phyloP scores from a whole-genome alignment of 2,797 vertebrate species.

The Peromyscus melanophrys region DNA sequence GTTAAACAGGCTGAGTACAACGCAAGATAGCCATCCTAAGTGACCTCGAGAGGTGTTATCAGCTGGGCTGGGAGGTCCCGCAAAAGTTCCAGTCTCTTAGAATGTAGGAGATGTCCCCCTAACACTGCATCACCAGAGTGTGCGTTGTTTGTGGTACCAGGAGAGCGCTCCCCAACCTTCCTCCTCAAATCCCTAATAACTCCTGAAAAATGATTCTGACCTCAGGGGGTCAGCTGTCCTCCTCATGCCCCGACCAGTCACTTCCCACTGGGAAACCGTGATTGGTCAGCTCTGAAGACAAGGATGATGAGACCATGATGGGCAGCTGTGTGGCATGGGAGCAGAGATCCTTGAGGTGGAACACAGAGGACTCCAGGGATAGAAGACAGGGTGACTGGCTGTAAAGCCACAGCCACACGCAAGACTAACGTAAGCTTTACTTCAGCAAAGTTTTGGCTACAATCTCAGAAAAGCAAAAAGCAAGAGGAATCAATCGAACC shows the following conservation, averaged over 20 bases:
- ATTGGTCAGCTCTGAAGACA: not conserved
- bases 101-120: not conserved
- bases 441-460: not conserved
- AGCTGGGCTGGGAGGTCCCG: not conserved
- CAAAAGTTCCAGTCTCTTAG: not conserved
- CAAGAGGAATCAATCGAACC: not conserved
- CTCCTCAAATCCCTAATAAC: not conserved
- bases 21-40: not conserved
- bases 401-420: not conserved
- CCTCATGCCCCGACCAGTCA: not conserved
- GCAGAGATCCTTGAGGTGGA: not conserved
- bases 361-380: not conserved
- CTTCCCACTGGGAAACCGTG: not conserved
- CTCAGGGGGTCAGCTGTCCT: not conserved
- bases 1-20: not conserved
- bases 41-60: not conserved
- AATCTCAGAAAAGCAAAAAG: conserved; percentile 14
- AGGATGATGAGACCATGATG: not conserved
- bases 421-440: not conserved
- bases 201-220: not conserved
- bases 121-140: not conserved
- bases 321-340: not conserved
- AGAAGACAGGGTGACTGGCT: not conserved
- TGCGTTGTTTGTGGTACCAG: not conserved
- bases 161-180: not conserved